Evolutionary conservation across 2,888 invertebrate genomes (phyloP).

Genomic region (Pachycephus smyrnensis): DNA sequence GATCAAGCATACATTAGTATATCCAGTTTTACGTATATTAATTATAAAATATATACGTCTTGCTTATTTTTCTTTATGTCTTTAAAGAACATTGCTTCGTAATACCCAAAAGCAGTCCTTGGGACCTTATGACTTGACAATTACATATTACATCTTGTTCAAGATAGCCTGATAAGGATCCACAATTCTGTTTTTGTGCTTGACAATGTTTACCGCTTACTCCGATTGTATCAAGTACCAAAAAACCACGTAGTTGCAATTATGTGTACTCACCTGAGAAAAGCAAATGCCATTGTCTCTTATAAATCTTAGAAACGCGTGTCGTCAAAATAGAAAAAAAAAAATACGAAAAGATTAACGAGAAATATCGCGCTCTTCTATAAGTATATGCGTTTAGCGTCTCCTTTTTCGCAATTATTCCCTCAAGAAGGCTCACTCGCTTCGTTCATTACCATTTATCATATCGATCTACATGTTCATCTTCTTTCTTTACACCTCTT

Average conservation of each 20-base stretch:
- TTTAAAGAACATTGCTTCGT: not conserved
- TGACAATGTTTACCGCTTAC: slow-evolving; percentile 10
- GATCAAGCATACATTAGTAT: not conserved
- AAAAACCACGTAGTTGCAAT: not conserved
- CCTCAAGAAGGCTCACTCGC: not conserved
- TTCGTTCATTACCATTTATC: not conserved
- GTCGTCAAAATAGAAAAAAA: not conserved
- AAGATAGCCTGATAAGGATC: not conserved
- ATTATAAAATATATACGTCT: not conserved
- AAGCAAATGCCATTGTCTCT: too few relatives aligned
- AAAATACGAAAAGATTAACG: too few relatives aligned
- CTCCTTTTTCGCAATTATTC: not conserved
- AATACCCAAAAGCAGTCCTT: not conserved
- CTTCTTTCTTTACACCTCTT: not conserved
- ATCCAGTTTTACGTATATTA: not conserved
- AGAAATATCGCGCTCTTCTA: not conserved
- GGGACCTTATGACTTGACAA: slow-evolving; percentile 7
- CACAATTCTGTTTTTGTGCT: slow-evolving; percentile 16
- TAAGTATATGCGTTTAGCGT: not conserved
- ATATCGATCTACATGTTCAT: not conserved
- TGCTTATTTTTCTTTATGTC: slow-evolving; percentile 16
- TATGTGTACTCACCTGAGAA: too few relatives aligned
- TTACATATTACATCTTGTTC: slow-evolving; percentile 26
- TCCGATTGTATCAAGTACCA: not conserved
- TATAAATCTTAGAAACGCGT: too few relatives aligned